These are phyloP conservation scores for Vidua chalybeata DNA, from an alignment of 2,113 vertebrate species.

Conservation along the genomic window DNA sequence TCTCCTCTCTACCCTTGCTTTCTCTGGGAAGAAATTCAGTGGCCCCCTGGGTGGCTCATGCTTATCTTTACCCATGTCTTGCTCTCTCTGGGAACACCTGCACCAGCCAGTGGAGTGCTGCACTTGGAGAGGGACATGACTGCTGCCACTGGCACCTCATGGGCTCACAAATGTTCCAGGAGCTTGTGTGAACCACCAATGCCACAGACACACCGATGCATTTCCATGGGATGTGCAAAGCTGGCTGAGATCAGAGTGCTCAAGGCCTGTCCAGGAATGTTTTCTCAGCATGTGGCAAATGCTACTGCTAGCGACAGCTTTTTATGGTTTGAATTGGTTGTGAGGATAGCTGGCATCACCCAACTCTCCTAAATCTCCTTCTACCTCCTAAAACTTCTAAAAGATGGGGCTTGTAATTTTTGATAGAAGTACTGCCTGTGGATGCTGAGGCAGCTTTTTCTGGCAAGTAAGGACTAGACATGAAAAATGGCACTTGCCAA, in stretches of 20 bases:
- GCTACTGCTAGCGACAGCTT: not conserved
- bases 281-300: not conserved
- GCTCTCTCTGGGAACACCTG: not conserved
- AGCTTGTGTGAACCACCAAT: not conserved
- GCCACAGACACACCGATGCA: fast-evolving
- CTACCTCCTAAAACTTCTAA: not conserved
- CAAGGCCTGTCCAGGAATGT: not conserved
- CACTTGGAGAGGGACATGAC: not conserved
- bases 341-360: not conserved
- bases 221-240: not conserved
- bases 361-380: not conserved
- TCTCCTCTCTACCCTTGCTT: not conserved
- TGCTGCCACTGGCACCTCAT: not conserved
- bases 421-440: not conserved
- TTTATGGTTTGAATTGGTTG: not conserved
- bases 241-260: not conserved
- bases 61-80: not conserved
- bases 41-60: not conserved
- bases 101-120: not conserved
- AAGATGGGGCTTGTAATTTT: not conserved
- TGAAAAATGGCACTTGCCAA: not conserved
- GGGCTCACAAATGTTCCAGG: not conserved
- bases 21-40: not conserved
- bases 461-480: not conserved
- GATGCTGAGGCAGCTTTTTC: not conserved